Evolutionary conservation across 2,888 invertebrate genomes (phyloP), one percentile per base, ranked within the genome.

Genomic region (Cantharis nigra): DNA sequence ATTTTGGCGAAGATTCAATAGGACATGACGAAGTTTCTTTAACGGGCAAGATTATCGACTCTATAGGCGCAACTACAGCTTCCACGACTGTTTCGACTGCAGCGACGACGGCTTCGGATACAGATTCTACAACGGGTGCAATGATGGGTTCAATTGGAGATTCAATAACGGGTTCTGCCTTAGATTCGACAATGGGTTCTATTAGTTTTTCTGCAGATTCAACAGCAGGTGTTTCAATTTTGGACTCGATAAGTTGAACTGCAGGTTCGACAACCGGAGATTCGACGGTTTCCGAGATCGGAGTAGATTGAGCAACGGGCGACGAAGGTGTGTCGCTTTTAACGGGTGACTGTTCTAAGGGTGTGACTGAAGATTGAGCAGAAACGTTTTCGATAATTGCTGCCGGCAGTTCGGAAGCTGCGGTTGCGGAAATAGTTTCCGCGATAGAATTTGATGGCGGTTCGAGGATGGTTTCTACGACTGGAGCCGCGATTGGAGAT

Each of bases 391-490:
- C 80, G 14, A 76, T 70, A 69, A 79, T 67, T 10, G 80, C 65
- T n/a, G 77, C 65, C 11, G 80, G 74, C 33, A 71, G 77, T 70
- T 77, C 80, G 72, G 79, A 30, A 69, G 71, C 75, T 14, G 75
- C 73, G 26, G 76, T 69, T 72, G 70, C 70, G 30, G 79, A 63
- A 30, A 69, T 63, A 18, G 80, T 18, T 63, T 67, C 62, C 18
- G 69, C n/a, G 67, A 72, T 63, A 69, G 79, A 63, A 26, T 71
- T 62, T 14, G 76, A 23, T 20, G 69, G 49, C n/a, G 80, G 74
- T 74, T 76, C 71, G 49, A 78, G 77, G 26, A 81, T 74, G 65
- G 80, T 72, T 78, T 83, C 83, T 62, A 81, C 81, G 69, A 80
- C 81, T 23, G 82, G 80, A 63, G 70, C 80, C 33, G 82, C 76